A percentile compares a stretch with the other conserved stretches of the same genome.
Evolutionary conservation across 30 jellyfish, hydroid and myxozoan genomes (phyloP).

Genomic region (Morbakka virulenta): DNA sequence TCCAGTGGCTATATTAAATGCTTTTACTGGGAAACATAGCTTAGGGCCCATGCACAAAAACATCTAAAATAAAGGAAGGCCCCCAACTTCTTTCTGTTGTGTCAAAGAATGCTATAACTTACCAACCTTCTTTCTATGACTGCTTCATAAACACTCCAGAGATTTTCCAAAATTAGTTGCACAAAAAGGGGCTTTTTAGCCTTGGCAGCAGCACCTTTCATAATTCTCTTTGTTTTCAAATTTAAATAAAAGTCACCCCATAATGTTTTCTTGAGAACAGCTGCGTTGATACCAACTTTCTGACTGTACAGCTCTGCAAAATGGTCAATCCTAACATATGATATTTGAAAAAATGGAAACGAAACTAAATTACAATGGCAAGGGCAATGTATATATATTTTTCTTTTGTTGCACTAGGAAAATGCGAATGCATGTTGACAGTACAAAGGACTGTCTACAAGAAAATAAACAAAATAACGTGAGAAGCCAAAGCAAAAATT

Average conservation of each 20-base stretch:
- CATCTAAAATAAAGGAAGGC: no score
- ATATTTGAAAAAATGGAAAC: not conserved
- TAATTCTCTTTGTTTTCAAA: constrained; percentile 74
- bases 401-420: not conserved
- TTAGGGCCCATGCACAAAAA: no score
- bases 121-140: constrained; percentile 80
- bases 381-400: not conserved
- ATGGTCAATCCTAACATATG: constrained; percentile 64
- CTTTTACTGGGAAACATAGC: no score
- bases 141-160: constrained; percentile 93
- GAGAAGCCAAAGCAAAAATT: no score
- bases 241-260: constrained; percentile 97
- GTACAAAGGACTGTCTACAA: no score
- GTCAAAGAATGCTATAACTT: not conserved
- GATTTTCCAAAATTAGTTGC: constrained; percentile 74
- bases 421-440: not conserved
- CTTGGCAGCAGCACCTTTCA: constrained; percentile 88
- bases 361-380: not conserved
- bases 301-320: constrained; percentile 80
- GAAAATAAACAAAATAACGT: no score
- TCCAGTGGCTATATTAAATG: no score
- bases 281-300: constrained; percentile 78
- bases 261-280: constrained; percentile 54
- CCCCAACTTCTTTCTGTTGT: no score
- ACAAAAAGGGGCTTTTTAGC: constrained; percentile 97